Evolutionary conservation across 2,797 vertebrate genomes (phyloP), one percentile per base, ranked within the genome.

Genomic region (Pristis pectinata): DNA sequence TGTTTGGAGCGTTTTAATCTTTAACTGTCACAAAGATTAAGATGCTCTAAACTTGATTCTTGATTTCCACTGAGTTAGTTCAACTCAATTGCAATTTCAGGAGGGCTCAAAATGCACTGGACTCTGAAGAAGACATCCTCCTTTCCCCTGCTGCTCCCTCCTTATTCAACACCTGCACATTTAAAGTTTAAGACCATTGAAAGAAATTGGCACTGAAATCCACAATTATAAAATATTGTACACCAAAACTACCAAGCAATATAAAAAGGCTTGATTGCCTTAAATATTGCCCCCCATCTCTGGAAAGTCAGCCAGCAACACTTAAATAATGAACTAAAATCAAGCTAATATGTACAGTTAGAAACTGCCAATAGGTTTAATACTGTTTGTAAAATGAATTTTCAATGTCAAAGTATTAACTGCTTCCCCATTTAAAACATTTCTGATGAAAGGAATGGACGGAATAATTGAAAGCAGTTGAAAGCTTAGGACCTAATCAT

Each of bases 391-490:
- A 76, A 94, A 76, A 94, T 74, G 70, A 76, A 93, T 41, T 59
- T 34, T 27, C 9, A n/a, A 72, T 93, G 67, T 72, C 44, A 15
- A n/a, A 56, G 30, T 53, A 76, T 53, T 19, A 76, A 74, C 27
- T 17, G 13, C 70, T 74, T 74, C 80, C 91, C 44, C 27, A 94
- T 94, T 94, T 94, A 94, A 94, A 94, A 94, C 49, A 76, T 34
- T 93, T 94, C 92, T 76, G 92, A 67, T 94, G 70, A 76, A 76
- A 94, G 44, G 92, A 27, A 74, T 94, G 70, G 83, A 53, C n/a
- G n/a, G 44, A 94, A 94, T 94, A 76, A 94, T 94, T 76, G 70
- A 76, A 94, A 94, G 70, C 70, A 93, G 92, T 93, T 93, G 92
- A 93, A 72, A 74, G 44, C 70, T n/a, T 76, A 76, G 67, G 72